These are phyloP conservation scores for Microplitis mediator DNA, from an alignment of 1,140 invertebrate species.

Conservation along the genomic window DNA sequence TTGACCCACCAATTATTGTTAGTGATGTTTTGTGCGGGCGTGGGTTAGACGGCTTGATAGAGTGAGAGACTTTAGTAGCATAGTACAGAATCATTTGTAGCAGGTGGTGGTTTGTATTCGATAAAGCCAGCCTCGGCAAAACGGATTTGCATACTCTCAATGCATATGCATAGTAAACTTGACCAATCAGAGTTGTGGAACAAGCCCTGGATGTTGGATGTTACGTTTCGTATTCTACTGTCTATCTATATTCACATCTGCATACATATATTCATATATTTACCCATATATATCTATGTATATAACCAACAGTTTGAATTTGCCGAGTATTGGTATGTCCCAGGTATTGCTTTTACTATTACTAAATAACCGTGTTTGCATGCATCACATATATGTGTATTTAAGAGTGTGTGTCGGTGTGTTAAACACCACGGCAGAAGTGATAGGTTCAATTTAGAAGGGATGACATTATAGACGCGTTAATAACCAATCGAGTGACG, in stretches of 20 bases:
- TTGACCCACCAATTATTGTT: slow-evolving; percentile 22
- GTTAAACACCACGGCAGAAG: background rate
- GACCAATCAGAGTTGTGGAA: slow-evolving; percentile 33
- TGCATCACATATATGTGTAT: background rate
- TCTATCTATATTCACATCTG: background rate
- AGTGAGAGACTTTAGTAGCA: slow-evolving; percentile 2
- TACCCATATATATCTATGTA: background rate
- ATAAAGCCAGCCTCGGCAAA: slow-evolving; percentile 12
- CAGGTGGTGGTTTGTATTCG: slow-evolving; percentile 27
- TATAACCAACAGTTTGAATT: no score
- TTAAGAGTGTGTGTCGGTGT: no score
- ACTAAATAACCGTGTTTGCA: background rate
- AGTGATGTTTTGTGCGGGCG: background rate
- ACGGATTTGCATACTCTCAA: slow-evolving; percentile 33
- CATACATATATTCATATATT: background rate
- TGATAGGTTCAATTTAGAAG: slow-evolving; percentile 2
- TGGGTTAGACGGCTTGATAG: background rate
- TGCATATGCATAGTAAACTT: slow-evolving; percentile 36
- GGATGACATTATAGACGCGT: background rate
- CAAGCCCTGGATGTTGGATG: slow-evolving; percentile 3
- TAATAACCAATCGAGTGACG: background rate
- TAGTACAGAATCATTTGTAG: slow-evolving; percentile 3
- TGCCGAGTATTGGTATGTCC: no score
- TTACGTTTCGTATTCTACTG: background rate
- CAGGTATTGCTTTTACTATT: no score